phyloP scores from a whole-genome alignment of 2,888 invertebrate genomes.

The Melanostoma scalare region DNA sequence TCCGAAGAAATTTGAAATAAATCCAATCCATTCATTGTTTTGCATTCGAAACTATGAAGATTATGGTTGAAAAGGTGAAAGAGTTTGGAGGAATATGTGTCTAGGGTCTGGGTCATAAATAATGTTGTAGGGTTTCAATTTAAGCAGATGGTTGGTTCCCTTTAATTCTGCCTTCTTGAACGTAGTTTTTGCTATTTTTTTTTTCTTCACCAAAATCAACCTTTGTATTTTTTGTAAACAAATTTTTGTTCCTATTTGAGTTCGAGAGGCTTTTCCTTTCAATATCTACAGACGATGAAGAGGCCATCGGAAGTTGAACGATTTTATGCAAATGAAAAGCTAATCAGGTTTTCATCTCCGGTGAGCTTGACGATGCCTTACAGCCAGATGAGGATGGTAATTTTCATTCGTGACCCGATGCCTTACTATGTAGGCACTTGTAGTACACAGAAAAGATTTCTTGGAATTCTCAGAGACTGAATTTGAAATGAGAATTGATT shows the following conservation, averaged over 20 bases:
- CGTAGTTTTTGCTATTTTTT: neutral
- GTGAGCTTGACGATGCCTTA: constrained; percentile 11
- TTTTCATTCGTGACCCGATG: constrained; percentile 1
- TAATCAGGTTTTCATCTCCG: constrained; percentile 30
- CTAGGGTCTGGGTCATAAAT: constrained; percentile 6
- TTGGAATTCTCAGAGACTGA: neutral
- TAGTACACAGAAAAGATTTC: no score
- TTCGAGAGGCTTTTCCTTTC: constrained; percentile 2
- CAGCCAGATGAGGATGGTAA: neutral
- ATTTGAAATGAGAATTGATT: constrained; percentile 9
- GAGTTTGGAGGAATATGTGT: neutral
- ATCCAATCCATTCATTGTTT: constrained; percentile 25
- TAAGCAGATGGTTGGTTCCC: constrained; percentile 15
- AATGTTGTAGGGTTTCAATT: neutral
- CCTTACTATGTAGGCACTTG: neutral
- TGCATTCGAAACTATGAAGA: neutral
- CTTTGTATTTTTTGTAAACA: neutral
- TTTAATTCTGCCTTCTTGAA: constrained; percentile 7
- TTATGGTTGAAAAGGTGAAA: constrained; percentile 20
- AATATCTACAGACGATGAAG: neutral
- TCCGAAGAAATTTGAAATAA: neutral
- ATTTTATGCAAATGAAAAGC: constrained; percentile 40
- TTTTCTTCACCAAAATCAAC: neutral
- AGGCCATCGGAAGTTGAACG: constrained; percentile 6
- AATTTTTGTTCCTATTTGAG: constrained; percentile 10